A percentile compares a stretch with the other conserved stretches of the same genome.
Conservation (phyloP, 2,113 vertebrate genomes). For the Chloropsis hardwickii region DNA sequence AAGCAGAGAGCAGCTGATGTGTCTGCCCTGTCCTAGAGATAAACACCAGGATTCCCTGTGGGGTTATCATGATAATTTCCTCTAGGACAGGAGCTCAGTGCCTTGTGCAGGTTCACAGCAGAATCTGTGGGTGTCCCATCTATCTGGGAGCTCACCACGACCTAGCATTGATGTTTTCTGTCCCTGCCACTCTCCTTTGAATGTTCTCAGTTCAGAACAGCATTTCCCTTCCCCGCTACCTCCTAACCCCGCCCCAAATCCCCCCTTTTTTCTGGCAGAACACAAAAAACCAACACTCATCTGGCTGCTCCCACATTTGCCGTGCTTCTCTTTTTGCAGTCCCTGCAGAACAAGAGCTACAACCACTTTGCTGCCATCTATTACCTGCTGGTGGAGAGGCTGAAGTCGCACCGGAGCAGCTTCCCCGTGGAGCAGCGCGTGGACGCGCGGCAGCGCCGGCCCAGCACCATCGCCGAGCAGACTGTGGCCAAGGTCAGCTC, state of each 20-base stretch:
- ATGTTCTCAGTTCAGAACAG: neutral
- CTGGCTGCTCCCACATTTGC: neutral
- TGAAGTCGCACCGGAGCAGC: slow-evolving; percentile 94
- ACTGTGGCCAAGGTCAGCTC: slow-evolving; percentile 88
- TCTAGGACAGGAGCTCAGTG: neutral
- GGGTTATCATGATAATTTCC: neutral
- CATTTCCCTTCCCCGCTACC: fast-evolving
- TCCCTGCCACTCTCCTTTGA: neutral
- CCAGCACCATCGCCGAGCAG: slow-evolving; percentile 93
- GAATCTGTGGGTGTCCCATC: neutral
- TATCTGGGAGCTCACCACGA: neutral
- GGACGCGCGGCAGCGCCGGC: slow-evolving; percentile 89
- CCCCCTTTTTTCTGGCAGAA: too few relatives aligned
- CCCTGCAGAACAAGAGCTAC: slow-evolving; percentile 97
- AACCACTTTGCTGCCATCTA: slow-evolving; percentile 99
- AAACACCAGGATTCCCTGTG: neutral
- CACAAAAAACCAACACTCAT: neutral
- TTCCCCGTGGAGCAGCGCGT: slow-evolving; percentile 94
- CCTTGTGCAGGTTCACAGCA: neutral
- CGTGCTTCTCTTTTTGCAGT: slow-evolving; percentile 71
- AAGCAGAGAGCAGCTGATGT: neutral
- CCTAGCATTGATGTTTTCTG: neutral
- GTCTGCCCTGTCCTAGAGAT: neutral
- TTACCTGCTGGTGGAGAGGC: slow-evolving; percentile 93
- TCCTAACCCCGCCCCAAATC: too few relatives aligned